Evolutionary conservation across 2,113 vertebrate genomes (phyloP), one percentile per base, ranked within the genome.

Genomic region (Gobio gobio): DNA sequence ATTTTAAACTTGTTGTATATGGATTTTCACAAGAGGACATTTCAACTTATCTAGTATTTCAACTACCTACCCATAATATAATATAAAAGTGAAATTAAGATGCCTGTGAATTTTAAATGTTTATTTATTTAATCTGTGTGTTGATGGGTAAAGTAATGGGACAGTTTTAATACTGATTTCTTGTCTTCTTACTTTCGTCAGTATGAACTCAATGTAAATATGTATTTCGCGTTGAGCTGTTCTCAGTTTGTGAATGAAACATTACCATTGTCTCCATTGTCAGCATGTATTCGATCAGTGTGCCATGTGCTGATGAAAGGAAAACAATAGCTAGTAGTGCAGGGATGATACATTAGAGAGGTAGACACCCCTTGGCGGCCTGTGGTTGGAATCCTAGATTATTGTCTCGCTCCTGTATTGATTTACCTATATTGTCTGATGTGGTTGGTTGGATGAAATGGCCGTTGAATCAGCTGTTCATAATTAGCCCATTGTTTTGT

Each of bases 381-480:
- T 83, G 33, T 61, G 43, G 59, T 87, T 90, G 86, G 84, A 7
- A 85, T 86, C 86, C 80, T 84, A 56, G 82, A 12, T 64, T 84
- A 86, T 68, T 88, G 14, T 88, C 87, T 92, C 85, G 88, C 87
- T 86, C 85, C 85, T 83, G 40, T 93, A 94, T 93, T 87, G 93
- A 93, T 93, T 94, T 87, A 88, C 75, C 86, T 93, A 40, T 88
- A 93, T 88, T 90, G 63, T 16, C 90, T 90, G 70, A 61, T 88
- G 82, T 89, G 93, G 90, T 89, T 87, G 72, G 87, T 74, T 47
- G 13, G 89, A 90, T 91, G 85, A 58, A 88, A 89, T 87, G 76
- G 83, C 90, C 86, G 88, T 87, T 90, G 80, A 90, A 85, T 89
- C 92, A 58, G 87, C 92, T 93, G 91, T 93, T 94, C 92, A 94